Base-by-base conservation (phyloP, 2,113 vertebrate genomes). In the Rhegmatorhina hoffmannsi region DNA sequence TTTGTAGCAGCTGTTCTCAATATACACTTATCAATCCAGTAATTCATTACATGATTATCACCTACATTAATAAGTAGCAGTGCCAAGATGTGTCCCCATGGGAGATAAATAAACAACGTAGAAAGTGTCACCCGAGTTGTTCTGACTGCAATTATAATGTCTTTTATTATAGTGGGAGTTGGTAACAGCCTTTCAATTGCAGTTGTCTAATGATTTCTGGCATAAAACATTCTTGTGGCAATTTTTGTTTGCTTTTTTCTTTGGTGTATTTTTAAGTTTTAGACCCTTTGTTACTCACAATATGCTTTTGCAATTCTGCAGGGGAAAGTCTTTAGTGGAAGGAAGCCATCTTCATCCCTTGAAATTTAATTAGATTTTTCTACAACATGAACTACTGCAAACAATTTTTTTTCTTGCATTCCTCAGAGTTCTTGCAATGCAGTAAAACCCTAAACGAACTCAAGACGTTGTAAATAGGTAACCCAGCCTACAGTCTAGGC, bases 191-290 rank as follows among this genome's bases (percentile, higher is more conserved):
- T 91, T 95, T 95, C 87, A 92, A 74, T 94, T 91, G 89, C 70
- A 87, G 55, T 95, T 92, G 55, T 62, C 92, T 94, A 95, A 95
- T 60, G 94, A 96, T 95, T 95, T 94, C 74, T 94, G 93, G 87
- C 87, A 94, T 90, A 80, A 94, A 94, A 76, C 24, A 80, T 87
- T 91, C 62, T 46, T 82, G 70, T 85, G 78, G 50, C 62, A 68
- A 34, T 73, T 91, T 87, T 90, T 85, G 58, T 87, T 96, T 91
- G 46, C 70, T 53, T 86, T 46, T 77, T 86, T 40, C 79, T 93
- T 92, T 84, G 63, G 43, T 62, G 26, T 49, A 60, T 89, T 95
- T 95, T 80, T 31, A 91, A 82, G 50, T 83, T 94, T 94, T 74
- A 92, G 67, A 17, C 38, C n/a, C 34, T 85, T 94, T 91, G 46